Conservation (phyloP, 2,113 vertebrate species). For the Engraulis encrasicolus region DNA sequence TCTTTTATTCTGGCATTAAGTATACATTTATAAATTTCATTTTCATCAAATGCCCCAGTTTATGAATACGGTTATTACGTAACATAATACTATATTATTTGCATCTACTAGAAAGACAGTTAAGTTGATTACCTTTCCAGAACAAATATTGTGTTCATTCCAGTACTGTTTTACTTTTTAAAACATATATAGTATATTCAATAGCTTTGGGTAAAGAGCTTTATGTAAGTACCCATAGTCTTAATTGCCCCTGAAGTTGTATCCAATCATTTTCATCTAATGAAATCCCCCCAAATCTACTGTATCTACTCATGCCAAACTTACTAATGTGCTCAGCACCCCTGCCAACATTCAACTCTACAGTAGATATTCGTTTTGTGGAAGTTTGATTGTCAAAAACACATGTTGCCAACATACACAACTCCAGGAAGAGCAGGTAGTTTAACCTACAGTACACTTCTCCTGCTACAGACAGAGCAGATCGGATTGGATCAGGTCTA, state of each 20-base stretch:
- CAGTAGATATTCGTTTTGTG: conserved; percentile 50
- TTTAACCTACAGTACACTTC: neutral
- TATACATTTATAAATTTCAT: neutral
- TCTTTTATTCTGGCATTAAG: neutral
- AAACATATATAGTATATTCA: neutral
- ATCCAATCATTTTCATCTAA: neutral
- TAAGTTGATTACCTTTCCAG: neutral
- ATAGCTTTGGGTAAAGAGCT: neutral
- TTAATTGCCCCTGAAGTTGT: neutral
- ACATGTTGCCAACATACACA: neutral
- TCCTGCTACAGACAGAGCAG: neutral
- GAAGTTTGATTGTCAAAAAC: conserved; percentile 21
- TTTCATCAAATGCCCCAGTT: neutral
- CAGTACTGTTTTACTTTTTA: neutral
- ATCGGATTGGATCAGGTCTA: neutral
- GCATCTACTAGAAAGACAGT: neutral
- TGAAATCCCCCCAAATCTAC: neutral
- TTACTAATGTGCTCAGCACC: conserved; percentile 65
- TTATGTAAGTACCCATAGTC: neutral
- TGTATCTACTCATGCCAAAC: neutral
- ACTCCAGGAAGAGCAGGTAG: neutral
- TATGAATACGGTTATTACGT: neutral
- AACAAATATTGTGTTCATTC: neutral
- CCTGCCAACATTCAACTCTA: conserved; percentile 46
- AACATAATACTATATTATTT: neutral